A percentile compares a stretch with the other conserved stretches of the same genome.
Evolutionary conservation across 2,888 invertebrate species (phyloP).

Genomic region (Leptinotarsa rubiginosa): DNA sequence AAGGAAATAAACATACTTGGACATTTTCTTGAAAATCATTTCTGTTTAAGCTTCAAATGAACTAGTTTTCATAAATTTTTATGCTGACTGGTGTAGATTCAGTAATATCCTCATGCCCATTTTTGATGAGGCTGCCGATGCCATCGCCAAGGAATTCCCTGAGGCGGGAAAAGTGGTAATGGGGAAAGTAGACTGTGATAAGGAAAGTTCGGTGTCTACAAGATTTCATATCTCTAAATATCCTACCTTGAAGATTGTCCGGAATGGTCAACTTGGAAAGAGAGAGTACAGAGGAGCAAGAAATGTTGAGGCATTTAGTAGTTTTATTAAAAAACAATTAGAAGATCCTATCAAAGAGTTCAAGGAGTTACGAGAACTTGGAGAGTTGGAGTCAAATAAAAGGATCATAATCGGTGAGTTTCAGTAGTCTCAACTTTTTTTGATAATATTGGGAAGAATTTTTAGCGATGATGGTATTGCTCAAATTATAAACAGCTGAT

Average conservation of each 20-base stretch:
- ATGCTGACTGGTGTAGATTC: slow-evolving; percentile 99
- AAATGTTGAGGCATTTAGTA: slow-evolving; percentile 89
- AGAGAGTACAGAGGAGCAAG: slow-evolving; percentile 91
- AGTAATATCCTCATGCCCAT: slow-evolving; percentile 97
- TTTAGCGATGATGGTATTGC: too few relatives aligned
- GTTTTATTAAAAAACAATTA: slow-evolving; percentile 89
- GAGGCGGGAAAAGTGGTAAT: slow-evolving; percentile 88
- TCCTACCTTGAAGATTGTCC: slow-evolving; percentile 95
- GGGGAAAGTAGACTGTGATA: slow-evolving; percentile 98
- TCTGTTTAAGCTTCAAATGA: slow-evolving; percentile 89
- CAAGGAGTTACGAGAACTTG: slow-evolving; percentile 77
- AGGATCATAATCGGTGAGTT: slow-evolving; percentile 82
- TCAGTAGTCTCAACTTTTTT: neutral
- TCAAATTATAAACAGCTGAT: too few relatives aligned
- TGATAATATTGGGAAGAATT: too few relatives aligned
- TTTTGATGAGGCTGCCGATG: slow-evolving; percentile 95
- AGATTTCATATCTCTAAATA: slow-evolving; percentile 98
- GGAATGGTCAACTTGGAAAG: slow-evolving; percentile 90
- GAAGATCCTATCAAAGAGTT: slow-evolving; percentile 88
- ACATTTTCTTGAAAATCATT: neutral
- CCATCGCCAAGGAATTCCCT: slow-evolving; percentile 82
- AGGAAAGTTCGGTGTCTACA: slow-evolving; percentile 86
- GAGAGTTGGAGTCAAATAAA: slow-evolving; percentile 81
- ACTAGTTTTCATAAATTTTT: slow-evolving; percentile 98
- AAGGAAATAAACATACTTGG: neutral